Base-by-base conservation (phyloP, 2,113 vertebrate species). In the Odontophorus gujanensis region DNA sequence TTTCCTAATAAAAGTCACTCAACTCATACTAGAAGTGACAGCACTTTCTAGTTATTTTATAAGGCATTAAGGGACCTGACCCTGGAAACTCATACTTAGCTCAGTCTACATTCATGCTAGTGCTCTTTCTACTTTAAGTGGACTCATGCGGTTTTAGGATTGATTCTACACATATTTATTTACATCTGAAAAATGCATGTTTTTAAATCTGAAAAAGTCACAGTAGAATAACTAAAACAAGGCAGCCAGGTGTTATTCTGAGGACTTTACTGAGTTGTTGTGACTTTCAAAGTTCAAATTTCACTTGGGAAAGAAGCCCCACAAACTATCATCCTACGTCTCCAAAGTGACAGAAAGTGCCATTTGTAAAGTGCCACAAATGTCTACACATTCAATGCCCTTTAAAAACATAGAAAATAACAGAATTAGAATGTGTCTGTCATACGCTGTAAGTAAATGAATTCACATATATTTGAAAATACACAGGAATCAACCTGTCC, bases 311-410 rank as follows among this genome's bases (percentile, higher is more conserved):
- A 95, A 94, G 80, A 93, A 94, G 59, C 8, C 36, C 43, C 82
- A 88, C 58, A 59, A 89, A 95, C 88, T 92, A 88, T 12, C 74
- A 88, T 86, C 81, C 87, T 72, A 67, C 65, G 13, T 82, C 42
- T 82, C 87, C 92, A 6, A 91, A 94, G 91, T 59, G 82, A 67
- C 87, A 83, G 55, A 32, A 73, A 87, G 63, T 74, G 89, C 69
- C 87, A 92, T 89, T 96, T 92, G 81, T 87, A 76, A 92, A 73
- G 75, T 87, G 65, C 47, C 87, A 94, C 80, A 76, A 94, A 86
- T 43, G 73, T 92, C 82, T 78, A 42, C 2, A 11, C 76, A 66
- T 85, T 88, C 87, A 95, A 76, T 94, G 89, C 24, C 82, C 34
- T 87, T 94, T 89, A 95, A 89, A 96, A 77, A 1, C 85, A 81